Conservation (phyloP, 2,888 invertebrate genomes). For the Pogonocherus hispidulus region DNA sequence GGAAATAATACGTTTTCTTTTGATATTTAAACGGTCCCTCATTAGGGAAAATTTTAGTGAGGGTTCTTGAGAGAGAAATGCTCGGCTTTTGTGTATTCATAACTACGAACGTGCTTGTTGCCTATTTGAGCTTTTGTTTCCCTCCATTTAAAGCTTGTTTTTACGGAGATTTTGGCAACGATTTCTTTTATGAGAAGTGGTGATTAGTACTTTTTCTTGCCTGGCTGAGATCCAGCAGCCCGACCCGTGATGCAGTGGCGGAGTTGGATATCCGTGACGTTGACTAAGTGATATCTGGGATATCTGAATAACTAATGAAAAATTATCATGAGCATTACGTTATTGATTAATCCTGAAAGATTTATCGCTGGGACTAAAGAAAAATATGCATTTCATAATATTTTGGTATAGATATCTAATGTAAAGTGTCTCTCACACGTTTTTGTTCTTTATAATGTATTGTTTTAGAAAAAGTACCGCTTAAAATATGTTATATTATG, state of each 20-base stretch:
- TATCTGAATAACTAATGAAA: not conserved
- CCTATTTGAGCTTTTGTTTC: constrained; percentile 28
- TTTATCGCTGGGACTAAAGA: not conserved
- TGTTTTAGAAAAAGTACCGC: too few relatives aligned
- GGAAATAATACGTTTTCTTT: not conserved
- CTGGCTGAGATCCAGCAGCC: constrained; percentile 46
- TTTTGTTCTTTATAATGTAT: too few relatives aligned
- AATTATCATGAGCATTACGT: not conserved
- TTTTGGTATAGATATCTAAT: too few relatives aligned
- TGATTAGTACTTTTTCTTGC: constrained; percentile 51
- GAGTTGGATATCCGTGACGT: not conserved
- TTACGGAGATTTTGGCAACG: constrained; percentile 42
- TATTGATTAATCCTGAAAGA: not conserved
- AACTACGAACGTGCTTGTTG: constrained; percentile 26
- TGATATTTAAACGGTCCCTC: constrained; percentile 19
- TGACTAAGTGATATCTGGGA: not conserved
- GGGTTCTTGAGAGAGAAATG: constrained; percentile 7
- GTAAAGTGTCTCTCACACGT: too few relatives aligned
- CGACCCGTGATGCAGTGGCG: constrained; percentile 13
- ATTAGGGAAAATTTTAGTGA: constrained; percentile 15
- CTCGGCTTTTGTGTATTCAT: constrained; percentile 23
- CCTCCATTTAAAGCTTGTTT: constrained; percentile 32
- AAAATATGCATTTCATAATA: too few relatives aligned
- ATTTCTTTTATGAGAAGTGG: constrained; percentile 48
- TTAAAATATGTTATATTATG: too few relatives aligned